Percentiles rank a stretch among this genome's conserved stretches.
phyloP scores from a whole-genome alignment of 2,113 vertebrate species.

The Cyrtonyx montezumae region DNA sequence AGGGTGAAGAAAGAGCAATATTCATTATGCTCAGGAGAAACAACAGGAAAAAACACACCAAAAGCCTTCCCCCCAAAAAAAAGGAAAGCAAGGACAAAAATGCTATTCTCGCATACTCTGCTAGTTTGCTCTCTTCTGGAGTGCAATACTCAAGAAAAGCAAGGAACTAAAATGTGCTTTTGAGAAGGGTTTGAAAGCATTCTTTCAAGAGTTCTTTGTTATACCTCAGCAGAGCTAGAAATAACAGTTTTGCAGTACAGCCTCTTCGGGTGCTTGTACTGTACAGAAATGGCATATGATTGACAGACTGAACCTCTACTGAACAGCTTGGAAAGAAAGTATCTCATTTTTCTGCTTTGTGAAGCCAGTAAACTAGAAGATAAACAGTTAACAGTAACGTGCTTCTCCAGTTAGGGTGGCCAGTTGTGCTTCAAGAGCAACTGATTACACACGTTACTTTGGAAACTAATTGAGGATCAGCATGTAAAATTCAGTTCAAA shows the following conservation, averaged over 20 bases:
- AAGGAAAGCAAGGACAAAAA: neutral
- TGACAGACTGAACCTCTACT: neutral
- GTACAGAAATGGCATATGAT: neutral
- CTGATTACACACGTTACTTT: constrained; percentile 1
- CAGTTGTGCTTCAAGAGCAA: constrained; percentile 32
- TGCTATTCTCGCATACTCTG: neutral
- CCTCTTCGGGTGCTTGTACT: neutral
- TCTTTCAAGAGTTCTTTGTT: constrained; percentile 29
- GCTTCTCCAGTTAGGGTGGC: neutral
- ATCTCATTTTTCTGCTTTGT: constrained; percentile 5
- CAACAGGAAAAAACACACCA: neutral
- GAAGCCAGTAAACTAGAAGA: neutral
- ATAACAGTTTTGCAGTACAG: neutral
- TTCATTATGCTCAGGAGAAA: neutral
- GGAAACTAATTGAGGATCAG: constrained; percentile 34
- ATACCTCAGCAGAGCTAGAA: constrained; percentile 28
- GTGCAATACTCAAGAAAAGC: neutral
- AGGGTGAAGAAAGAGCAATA: neutral
- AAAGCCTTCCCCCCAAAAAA: neutral
- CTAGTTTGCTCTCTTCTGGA: constrained; percentile 4
- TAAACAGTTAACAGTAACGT: neutral
- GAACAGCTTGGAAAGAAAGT: neutral
- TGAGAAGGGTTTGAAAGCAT: constrained; percentile 1
- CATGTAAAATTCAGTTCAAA: constrained; percentile 47
- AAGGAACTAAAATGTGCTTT: constrained; percentile 32